phyloP scores from a whole-genome alignment of 2,113 vertebrate genomes.

The Boleophthalmus pectinirostris region DNA sequence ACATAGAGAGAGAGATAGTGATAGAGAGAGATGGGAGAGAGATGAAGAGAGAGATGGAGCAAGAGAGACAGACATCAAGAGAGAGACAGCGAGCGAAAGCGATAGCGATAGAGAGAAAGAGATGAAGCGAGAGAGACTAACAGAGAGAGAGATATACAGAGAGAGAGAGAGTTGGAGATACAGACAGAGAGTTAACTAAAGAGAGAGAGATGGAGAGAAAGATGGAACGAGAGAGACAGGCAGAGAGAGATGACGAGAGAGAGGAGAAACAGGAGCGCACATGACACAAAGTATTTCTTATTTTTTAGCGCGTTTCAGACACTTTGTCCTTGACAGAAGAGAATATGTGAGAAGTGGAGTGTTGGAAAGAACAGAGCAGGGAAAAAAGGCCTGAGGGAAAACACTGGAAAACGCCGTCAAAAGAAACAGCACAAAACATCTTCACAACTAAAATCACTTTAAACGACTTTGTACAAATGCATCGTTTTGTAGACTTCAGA shows the following conservation, averaged over 20 bases:
- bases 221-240: too few relatives aligned
- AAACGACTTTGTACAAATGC: conserved; percentile 3
- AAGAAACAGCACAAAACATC: conserved; percentile 40
- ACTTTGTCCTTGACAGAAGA: conserved; percentile 51
- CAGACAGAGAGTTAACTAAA: too few relatives aligned
- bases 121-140: too few relatives aligned
- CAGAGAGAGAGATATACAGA: too few relatives aligned
- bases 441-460: conserved; percentile 17
- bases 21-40: too few relatives aligned
- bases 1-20: too few relatives aligned
- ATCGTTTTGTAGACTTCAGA: not conserved
- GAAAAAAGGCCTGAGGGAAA: conserved; percentile 18
- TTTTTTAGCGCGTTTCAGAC: conserved; percentile 27
- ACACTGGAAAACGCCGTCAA: conserved; percentile 43
- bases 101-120: too few relatives aligned
- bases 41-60: too few relatives aligned
- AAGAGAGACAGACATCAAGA: too few relatives aligned
- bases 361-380: conserved; percentile 40
- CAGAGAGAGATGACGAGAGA: conserved; percentile 11
- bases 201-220: too few relatives aligned
- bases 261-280: conserved; percentile 1
- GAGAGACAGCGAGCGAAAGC: too few relatives aligned
- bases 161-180: too few relatives aligned
- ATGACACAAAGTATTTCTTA: conserved; percentile 30
- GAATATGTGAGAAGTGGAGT: conserved; percentile 28